Evolutionary conservation across 2,797 vertebrate genomes (phyloP).

Genomic region (Halcyon smyrnensis): DNA sequence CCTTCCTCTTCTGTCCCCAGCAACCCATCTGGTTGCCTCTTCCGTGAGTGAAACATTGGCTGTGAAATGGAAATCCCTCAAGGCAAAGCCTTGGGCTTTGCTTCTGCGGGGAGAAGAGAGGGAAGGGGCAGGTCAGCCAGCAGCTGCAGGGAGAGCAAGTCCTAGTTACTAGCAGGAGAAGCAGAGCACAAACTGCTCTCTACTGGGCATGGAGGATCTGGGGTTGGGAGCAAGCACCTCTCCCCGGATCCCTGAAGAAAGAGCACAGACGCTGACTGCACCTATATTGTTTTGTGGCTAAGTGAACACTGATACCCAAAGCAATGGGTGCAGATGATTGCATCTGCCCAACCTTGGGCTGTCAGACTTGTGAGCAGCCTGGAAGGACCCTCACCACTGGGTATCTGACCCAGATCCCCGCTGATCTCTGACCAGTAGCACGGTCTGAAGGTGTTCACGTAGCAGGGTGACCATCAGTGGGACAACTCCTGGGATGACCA

Average conservation of each 20-base stretch:
- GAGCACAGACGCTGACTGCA: fast-evolving
- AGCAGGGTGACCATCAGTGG: background rate
- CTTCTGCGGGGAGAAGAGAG: background rate
- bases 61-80: background rate
- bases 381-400: background rate
- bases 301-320: background rate
- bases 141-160: background rate
- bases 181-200: background rate
- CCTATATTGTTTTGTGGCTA: background rate
- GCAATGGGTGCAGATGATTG: fast-evolving
- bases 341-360: background rate
- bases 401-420: background rate
- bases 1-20: background rate
- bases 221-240: background rate
- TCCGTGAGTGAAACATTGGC: background rate
- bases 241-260: background rate
- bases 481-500: background rate
- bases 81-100: background rate
- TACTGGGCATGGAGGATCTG: background rate
- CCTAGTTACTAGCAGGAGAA: background rate
- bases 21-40: background rate
- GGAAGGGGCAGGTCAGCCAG: background rate
- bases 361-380: background rate
- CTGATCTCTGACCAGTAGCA: background rate
- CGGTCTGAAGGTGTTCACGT: background rate